Percentiles rank a stretch among this genome's conserved stretches.
Conservation (phyloP, 2,888 invertebrate genomes). For the Nomada lathburiana region DNA sequence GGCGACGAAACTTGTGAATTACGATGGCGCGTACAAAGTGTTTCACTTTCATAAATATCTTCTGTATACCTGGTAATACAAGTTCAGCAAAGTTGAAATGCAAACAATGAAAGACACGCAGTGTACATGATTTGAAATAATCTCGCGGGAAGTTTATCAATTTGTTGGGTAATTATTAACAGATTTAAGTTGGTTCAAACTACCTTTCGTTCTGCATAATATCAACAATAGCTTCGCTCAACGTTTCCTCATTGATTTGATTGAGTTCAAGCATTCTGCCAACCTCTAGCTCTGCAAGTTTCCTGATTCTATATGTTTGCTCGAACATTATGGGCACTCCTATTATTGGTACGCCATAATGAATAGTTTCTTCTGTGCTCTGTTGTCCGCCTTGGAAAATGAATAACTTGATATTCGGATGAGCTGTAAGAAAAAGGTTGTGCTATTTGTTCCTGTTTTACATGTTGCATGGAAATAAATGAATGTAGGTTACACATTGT, state of each 20-base stretch:
- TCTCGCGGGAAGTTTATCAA: background rate
- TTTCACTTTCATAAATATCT: constrained; percentile 1
- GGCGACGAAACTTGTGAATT: background rate
- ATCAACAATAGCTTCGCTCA: constrained; percentile 55
- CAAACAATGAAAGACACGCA: constrained; percentile 35
- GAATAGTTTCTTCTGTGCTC: constrained; percentile 72
- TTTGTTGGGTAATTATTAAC: constrained; percentile 20
- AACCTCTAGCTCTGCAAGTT: constrained; percentile 59
- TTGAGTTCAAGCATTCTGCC: constrained; percentile 50
- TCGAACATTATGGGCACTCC: constrained; percentile 69
- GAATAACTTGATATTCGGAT: constrained; percentile 73
- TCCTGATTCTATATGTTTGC: constrained; percentile 58
- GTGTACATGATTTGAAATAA: background rate
- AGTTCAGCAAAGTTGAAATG: background rate
- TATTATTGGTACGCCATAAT: constrained; percentile 68
- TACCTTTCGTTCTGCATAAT: constrained; percentile 65
- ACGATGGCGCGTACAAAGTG: background rate
- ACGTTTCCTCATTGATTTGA: constrained; percentile 36
- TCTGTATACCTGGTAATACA: background rate
- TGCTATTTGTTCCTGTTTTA: background rate
- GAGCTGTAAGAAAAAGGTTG: constrained; percentile 53
- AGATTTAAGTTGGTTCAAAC: background rate
- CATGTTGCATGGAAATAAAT: background rate
- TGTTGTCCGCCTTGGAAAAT: constrained; percentile 74
- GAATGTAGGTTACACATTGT: background rate